Conservation (phyloP, 2,888 invertebrate species). For the Drosophila infuscata region DNA sequence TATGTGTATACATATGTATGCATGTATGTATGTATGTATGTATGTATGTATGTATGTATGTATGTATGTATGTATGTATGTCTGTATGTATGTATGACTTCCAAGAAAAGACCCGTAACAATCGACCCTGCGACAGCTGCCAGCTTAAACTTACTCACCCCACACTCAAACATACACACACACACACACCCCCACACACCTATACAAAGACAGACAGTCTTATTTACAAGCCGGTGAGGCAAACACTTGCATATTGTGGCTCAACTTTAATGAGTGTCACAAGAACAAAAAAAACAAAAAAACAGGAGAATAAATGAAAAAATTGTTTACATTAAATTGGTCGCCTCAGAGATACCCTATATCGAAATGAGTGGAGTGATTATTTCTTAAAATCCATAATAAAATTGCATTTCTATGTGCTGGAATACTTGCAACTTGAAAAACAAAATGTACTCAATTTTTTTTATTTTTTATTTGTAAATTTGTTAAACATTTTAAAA, state of each 20-base stretch:
- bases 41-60: not conserved
- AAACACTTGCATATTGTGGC: slow-evolving; percentile 34
- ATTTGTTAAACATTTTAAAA: no score
- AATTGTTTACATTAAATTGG: not conserved
- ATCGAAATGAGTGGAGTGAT: no score
- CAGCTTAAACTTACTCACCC: not conserved
- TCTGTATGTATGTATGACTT: slow-evolving; percentile 3
- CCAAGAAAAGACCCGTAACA: slow-evolving; percentile 9
- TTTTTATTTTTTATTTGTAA: no score
- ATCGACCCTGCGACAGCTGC: slow-evolving; percentile 12
- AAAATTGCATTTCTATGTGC: no score
- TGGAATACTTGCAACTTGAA: no score
- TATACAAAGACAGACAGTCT: slow-evolving; percentile 18
- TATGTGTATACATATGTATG: not conserved
- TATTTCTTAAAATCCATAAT: no score
- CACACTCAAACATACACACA: not conserved
- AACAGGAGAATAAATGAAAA: not conserved
- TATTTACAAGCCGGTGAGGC: slow-evolving; percentile 31
- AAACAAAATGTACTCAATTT: no score
- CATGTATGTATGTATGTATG: no score
- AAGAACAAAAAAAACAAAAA: not conserved
- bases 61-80: not conserved
- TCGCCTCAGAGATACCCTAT: not conserved
- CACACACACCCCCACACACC: slow-evolving; percentile 1
- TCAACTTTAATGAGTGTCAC: slow-evolving; percentile 34